phyloP scores from a whole-genome alignment of 2,113 vertebrate genomes.

The Mustela nigripes region DNA sequence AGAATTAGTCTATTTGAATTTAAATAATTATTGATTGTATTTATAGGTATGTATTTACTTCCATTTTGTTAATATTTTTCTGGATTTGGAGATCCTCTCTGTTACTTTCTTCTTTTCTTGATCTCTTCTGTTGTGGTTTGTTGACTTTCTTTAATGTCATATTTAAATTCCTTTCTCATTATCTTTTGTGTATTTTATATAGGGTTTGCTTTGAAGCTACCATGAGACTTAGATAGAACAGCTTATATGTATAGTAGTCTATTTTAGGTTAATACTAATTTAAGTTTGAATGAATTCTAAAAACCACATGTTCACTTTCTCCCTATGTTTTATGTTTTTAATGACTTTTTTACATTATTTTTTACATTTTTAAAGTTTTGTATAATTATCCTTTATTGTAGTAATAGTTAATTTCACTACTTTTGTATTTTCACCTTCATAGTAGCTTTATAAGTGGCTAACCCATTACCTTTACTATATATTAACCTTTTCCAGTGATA shows the following conservation, averaged over 20 bases:
- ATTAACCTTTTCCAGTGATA: background rate
- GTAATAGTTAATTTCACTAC: background rate
- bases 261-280: background rate
- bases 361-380: background rate
- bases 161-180: background rate
- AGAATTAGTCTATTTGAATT: background rate
- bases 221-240: background rate
- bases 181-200: background rate
- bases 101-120: background rate
- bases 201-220: background rate
- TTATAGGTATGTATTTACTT: background rate
- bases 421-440: background rate
- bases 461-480: background rate
- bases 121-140: background rate
- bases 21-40: background rate
- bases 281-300: background rate
- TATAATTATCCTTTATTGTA: background rate
- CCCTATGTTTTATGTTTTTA: background rate
- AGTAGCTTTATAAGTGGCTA: background rate
- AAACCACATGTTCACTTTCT: background rate
- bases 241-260: background rate
- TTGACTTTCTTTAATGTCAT: background rate
- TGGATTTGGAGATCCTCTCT: background rate
- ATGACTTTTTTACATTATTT: background rate
- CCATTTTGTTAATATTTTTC: background rate